Conservation (phyloP, 2,888 invertebrate species). For the Erebia ligea region DNA sequence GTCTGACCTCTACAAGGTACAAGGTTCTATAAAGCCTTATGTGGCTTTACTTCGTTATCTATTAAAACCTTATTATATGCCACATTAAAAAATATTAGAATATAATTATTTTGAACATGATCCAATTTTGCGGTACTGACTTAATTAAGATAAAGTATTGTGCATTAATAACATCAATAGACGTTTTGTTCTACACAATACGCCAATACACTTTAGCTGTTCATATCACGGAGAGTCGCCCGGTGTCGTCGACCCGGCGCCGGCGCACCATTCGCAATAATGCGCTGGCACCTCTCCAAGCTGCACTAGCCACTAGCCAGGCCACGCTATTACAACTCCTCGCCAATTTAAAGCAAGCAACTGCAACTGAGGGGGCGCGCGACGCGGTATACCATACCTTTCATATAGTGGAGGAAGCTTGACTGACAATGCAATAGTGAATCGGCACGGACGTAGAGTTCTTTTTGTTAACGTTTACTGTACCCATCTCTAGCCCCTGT, state of each 20-base stretch:
- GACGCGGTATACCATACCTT: too few species aligned
- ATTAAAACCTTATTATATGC: too few species aligned
- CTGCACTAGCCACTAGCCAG: constrained; percentile 43
- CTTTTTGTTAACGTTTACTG: too few species aligned
- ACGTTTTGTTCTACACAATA: neutral
- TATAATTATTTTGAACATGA: neutral
- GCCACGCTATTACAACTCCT: constrained; percentile 23
- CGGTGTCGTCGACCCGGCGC: constrained; percentile 60
- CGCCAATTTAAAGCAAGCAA: constrained; percentile 18
- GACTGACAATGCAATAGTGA: too few species aligned
- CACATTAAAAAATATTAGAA: too few species aligned
- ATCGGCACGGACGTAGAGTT: too few species aligned
- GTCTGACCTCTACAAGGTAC: too few species aligned
- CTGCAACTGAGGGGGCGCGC: too few species aligned
- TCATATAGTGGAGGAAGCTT: too few species aligned
- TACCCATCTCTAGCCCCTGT: too few species aligned
- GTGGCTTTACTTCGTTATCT: too few species aligned
- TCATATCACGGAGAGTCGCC: constrained; percentile 40
- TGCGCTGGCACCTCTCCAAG: constrained; percentile 69
- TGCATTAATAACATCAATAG: neutral
- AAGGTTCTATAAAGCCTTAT: too few species aligned
- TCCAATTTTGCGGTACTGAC: neutral
- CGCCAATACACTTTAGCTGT: constrained; percentile 22
- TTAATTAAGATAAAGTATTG: constrained; percentile 9
- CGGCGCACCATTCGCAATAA: constrained; percentile 59